These are phyloP conservation scores for Panthera tigris DNA, from an alignment of 2,113 vertebrate genomes.

Conservation along the genomic window DNA sequence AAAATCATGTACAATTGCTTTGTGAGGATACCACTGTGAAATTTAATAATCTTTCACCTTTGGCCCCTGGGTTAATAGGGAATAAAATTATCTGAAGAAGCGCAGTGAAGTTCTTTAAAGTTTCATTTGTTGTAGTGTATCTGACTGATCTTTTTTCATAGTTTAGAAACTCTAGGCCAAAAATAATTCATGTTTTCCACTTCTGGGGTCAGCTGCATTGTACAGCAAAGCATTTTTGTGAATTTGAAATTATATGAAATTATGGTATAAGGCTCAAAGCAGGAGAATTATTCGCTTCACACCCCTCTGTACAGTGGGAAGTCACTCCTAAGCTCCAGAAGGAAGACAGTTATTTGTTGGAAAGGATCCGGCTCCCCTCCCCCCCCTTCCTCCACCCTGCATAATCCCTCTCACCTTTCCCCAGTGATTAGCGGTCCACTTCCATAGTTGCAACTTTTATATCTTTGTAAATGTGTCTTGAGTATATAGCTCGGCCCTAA, in stretches of 20 bases:
- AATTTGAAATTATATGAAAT: slow-evolving; percentile 53
- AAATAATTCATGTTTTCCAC: slow-evolving; percentile 1
- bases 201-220: background rate
- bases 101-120: slow-evolving; percentile 27
- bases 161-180: background rate
- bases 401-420: background rate
- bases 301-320: background rate
- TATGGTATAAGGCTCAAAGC: background rate
- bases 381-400: no score
- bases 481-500: background rate
- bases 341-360: background rate
- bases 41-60: slow-evolving; percentile 1
- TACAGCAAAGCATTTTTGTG: slow-evolving; percentile 42
- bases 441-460: background rate
- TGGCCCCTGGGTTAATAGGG: background rate
- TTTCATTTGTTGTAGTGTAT: slow-evolving; percentile 2
- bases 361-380: background rate
- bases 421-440: background rate
- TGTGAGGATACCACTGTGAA: slow-evolving; percentile 13
- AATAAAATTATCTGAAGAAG: slow-evolving; percentile 25
- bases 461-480: background rate
- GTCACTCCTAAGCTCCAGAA: background rate
- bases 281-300: background rate
- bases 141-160: background rate
- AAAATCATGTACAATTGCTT: background rate